Evolutionary conservation across 2,113 vertebrate genomes (phyloP).

Genomic region (Catagonus wagneri): DNA sequence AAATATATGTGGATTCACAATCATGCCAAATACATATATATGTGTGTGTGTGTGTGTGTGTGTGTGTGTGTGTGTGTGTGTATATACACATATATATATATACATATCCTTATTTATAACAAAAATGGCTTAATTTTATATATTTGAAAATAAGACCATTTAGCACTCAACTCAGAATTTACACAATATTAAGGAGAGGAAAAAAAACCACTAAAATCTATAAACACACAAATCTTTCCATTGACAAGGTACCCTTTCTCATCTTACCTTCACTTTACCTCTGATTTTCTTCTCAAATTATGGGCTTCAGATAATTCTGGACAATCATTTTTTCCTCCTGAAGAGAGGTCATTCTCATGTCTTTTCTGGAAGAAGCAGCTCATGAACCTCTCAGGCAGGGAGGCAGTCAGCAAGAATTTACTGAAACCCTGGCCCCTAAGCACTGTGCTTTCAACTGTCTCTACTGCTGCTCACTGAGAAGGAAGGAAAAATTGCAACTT

Average conservation of each 20-base stretch:
- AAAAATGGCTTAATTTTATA: not conserved
- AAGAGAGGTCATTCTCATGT: not conserved
- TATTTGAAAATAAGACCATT: not conserved
- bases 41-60: not conserved
- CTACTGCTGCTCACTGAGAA: not conserved
- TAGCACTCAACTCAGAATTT: constrained; percentile 36
- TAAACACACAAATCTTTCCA: not conserved
- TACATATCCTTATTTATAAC: not conserved
- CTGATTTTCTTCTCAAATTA: constrained; percentile 34
- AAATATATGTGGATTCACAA: not conserved
- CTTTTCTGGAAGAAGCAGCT: not conserved
- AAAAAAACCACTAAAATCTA: not conserved
- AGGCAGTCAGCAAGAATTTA: not conserved
- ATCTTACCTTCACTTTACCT: not conserved
- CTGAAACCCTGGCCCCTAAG: not conserved
- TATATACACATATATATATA: not conserved
- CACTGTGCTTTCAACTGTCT: not conserved
- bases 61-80: too few relatives aligned
- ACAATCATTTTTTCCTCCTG: not conserved
- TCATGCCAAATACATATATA: not conserved
- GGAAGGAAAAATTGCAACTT: not conserved
- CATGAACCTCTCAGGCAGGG: not conserved
- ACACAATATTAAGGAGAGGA: not conserved
- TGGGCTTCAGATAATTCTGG: not conserved
- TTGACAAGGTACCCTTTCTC: constrained; percentile 9